Conservation (phyloP, 92 coral and sea anemone species). For the Virgularia gustaviana region DNA sequence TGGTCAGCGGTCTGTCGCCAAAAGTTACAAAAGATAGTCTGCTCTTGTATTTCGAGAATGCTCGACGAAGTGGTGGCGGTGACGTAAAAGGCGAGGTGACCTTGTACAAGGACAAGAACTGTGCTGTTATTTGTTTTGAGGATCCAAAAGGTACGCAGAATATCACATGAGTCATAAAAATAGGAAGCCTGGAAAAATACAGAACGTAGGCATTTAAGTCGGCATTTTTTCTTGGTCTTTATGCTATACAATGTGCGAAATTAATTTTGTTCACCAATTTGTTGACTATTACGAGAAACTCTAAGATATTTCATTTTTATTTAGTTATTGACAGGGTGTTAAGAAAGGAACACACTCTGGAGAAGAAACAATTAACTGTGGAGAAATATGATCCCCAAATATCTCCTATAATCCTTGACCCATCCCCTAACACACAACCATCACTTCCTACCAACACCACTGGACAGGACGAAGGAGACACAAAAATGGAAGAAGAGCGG, state of each 20-base stretch:
- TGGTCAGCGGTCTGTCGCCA: conserved; percentile 59
- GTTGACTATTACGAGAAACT: no score
- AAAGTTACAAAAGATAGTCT: conserved; percentile 64
- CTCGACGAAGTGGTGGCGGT: conserved; percentile 58
- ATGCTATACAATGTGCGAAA: no score
- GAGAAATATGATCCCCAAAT: conserved; percentile 26
- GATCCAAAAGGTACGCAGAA: conserved; percentile 51
- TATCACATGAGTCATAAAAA: no score
- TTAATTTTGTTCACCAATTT: no score
- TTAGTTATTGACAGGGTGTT: not conserved
- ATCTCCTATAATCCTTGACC: conserved; percentile 28
- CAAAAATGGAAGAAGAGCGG: not conserved
- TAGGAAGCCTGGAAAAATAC: no score
- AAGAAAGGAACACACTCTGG: not conserved
- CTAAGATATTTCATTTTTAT: no score
- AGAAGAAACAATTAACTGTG: not conserved
- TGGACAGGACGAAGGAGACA: not conserved
- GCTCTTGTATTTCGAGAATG: conserved; percentile 59
- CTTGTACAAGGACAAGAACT: conserved; percentile 38
- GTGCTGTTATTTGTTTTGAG: conserved; percentile 63
- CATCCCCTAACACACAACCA: not conserved
- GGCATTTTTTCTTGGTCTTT: no score
- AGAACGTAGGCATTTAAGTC: no score
- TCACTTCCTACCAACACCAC: not conserved
- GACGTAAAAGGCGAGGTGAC: conserved; percentile 43